A percentile compares a stretch with the other conserved stretches of the same genome.
phyloP scores from a whole-genome alignment of 2,888 invertebrate genomes.

The Keiferia lycopersicella region DNA sequence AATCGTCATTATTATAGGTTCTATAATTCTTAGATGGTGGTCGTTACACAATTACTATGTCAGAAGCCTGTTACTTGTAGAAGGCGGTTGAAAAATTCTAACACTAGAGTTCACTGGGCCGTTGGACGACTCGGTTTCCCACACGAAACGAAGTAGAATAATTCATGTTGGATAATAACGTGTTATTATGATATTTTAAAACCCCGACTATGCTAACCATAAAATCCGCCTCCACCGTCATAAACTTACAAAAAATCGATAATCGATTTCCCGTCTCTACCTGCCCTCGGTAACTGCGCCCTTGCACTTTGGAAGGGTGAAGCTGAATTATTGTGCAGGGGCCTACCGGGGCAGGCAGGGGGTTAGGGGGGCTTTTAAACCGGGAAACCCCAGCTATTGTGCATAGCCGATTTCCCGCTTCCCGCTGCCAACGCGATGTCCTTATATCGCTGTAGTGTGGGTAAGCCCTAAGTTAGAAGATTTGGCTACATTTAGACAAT shows the following conservation, averaged over 20 bases:
- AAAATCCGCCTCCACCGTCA: background rate
- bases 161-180: no score
- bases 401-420: slow-evolving; percentile 78
- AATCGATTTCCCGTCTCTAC: slow-evolving; percentile 55
- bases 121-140: no score
- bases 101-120: no score
- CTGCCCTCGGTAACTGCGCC: slow-evolving; percentile 76
- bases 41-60: no score
- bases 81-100: no score
- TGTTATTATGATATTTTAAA: no score
- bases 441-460: slow-evolving; percentile 51
- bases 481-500: background rate
- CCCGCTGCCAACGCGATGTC: slow-evolving; percentile 79
- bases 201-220: background rate
- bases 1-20: no score
- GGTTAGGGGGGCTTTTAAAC: slow-evolving; percentile 62
- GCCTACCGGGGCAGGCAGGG: slow-evolving; percentile 34
- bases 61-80: no score
- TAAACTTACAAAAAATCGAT: slow-evolving; percentile 29
- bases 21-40: no score
- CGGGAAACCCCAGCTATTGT: slow-evolving; percentile 80
- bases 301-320: slow-evolving; percentile 81
- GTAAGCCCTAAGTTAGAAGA: slow-evolving; percentile 37
- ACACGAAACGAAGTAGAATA: no score
- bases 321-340: slow-evolving; percentile 80